Base-by-base conservation (phyloP, 2,888 invertebrate species). In the Phyto melanocephala region DNA sequence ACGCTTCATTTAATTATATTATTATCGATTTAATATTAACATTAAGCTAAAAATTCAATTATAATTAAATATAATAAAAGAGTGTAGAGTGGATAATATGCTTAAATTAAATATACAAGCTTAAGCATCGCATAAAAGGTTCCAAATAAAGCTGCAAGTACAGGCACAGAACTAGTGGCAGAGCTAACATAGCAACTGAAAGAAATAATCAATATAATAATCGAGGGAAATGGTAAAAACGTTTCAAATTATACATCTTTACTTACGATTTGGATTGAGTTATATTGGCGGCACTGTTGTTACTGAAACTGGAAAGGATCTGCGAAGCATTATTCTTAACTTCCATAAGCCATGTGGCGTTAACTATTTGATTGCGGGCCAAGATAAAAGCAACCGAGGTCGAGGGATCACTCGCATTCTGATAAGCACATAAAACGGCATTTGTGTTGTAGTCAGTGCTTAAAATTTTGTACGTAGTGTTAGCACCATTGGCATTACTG, bases 381-480 rank as follows among this genome's bases (percentile, higher is more conserved):
- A 82, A 62, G 22, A 81, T 63, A 1, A 62, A n/a, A 15, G 71
- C 82, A 11, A 79, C 75, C 3, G 82, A 76, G 1, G 50, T 72
- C 17, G 35, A 8, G 0, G 17, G 1, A 62, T 75, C 42, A 24
- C n/a, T 68, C 8, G 15, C 1, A 24, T 71, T 62, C 1, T 62
- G 74, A 15, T 33, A 82, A 10, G 79, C 79, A 35, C 82, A 82
- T 52, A 82, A 45, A 24, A 71, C 47, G 10, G 45, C n/a, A 60
- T 62, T 40, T n/a, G 79, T 35, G 1, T 0, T 22, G 15, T 82
- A 75, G 20, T 79, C 75, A 1, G 79, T 72, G 5, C 33, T 35
- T 45, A 83, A 11, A 47, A 83, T 75, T 65, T 83, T 83, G 42
- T 78, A 81, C 6, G 78, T 78, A 20, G 63, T 62, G 2, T 84